Percentiles rank a stretch among this genome's conserved stretches.
phyloP scores from a whole-genome alignment of 2,888 invertebrate genomes.

The Xylophagus ater region DNA sequence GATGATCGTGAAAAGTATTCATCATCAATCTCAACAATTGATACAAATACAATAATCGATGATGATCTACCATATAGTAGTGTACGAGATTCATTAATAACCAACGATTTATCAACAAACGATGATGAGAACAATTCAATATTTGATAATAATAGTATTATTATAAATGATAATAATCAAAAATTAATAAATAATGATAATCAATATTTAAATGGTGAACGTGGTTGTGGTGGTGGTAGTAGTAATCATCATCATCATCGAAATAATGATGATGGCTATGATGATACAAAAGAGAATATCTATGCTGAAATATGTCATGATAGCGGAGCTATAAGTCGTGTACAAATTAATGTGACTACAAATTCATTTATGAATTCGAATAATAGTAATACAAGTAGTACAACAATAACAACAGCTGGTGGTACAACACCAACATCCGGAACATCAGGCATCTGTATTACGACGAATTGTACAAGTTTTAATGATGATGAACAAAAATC shows the following conservation, averaged over 20 bases:
- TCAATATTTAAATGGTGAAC: too few relatives aligned
- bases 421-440: constrained; percentile 20
- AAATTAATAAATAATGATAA: not conserved
- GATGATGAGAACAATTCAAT: constrained; percentile 20
- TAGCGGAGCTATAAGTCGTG: constrained; percentile 31
- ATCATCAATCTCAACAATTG: not conserved
- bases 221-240: constrained; percentile 18
- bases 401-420: constrained; percentile 5
- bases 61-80: constrained; percentile 61
- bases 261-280: constrained; percentile 13
- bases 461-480: not conserved
- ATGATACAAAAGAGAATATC: constrained; percentile 49
- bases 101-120: too few relatives aligned
- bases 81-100: constrained; percentile 52
- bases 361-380: constrained; percentile 29
- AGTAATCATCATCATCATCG: constrained; percentile 17
- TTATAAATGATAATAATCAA: not conserved
- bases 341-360: constrained; percentile 32
- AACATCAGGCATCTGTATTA: constrained; percentile 14
- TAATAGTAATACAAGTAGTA: too few relatives aligned
- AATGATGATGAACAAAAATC: not conserved
- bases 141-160: not conserved
- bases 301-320: constrained; percentile 55
- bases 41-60: constrained; percentile 32
- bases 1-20: not conserved